phyloP scores from a whole-genome alignment of 2,888 invertebrate genomes.

The Drosophila neonasuta region DNA sequence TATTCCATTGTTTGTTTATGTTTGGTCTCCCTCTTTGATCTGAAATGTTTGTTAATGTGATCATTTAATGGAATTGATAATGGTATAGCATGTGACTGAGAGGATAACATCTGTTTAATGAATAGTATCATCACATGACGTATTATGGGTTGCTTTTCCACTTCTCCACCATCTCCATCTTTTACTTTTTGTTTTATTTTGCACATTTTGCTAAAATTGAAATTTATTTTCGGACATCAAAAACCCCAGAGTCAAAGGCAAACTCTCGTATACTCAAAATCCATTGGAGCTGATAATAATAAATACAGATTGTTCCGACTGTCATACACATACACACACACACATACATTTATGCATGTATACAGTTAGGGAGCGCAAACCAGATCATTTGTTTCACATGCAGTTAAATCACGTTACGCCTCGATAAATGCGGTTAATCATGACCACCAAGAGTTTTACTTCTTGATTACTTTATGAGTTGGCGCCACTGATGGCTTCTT shows the following conservation, averaged over 20 bases:
- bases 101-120: constrained; percentile 14
- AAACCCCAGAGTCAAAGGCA: constrained; percentile 8
- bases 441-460: constrained; percentile 44
- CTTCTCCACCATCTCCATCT: background rate
- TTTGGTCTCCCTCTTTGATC: constrained; percentile 7
- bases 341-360: background rate
- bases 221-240: constrained; percentile 32
- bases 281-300: constrained; percentile 47
- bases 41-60: constrained; percentile 4
- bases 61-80: constrained; percentile 13
- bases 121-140: constrained; percentile 25
- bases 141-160: background rate
- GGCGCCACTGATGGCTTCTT: constrained; percentile 11
- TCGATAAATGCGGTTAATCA: constrained; percentile 74
- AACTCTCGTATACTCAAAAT: constrained; percentile 16
- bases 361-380: constrained; percentile 47
- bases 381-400: constrained; percentile 66
- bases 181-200: constrained; percentile 32
- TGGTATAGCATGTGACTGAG: constrained; percentile 3
- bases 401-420: constrained; percentile 75
- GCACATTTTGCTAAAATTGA: constrained; percentile 42
- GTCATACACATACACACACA: constrained; percentile 3
- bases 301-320: constrained; percentile 31
- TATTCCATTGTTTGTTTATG: background rate
- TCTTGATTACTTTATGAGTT: constrained; percentile 30